Evolutionary conservation across 2,113 vertebrate species (phyloP).

Genomic region (Ranitomeya imitator): DNA sequence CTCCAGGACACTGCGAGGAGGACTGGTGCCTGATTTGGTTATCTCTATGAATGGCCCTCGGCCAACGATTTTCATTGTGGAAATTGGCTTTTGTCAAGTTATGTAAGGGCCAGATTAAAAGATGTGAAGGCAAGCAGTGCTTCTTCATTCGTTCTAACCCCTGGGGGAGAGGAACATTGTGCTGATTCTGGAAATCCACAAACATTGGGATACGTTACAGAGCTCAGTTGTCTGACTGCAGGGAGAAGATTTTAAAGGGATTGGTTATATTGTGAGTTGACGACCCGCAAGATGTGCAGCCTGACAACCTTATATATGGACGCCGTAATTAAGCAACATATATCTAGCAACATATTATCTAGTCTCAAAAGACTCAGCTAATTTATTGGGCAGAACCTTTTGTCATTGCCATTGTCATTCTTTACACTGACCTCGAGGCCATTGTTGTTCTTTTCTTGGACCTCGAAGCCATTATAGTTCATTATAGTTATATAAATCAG

Average conservation of each 20-base stretch:
- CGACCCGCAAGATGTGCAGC: too few species aligned
- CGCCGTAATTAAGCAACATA: too few species aligned
- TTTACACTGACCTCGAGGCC: too few species aligned
- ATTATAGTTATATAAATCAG: too few species aligned
- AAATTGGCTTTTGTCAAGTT: slow-evolving; percentile 14
- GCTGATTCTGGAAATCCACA: neutral
- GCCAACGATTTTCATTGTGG: slow-evolving; percentile 15
- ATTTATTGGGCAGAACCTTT: too few species aligned
- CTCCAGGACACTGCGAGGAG: neutral
- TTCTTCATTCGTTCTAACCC: neutral
- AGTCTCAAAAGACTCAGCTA: too few species aligned
- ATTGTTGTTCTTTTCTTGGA: too few species aligned
- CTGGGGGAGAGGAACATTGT: neutral
- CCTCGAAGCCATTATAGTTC: too few species aligned
- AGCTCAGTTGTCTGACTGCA: neutral
- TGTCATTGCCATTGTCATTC: too few species aligned
- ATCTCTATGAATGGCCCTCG: slow-evolving; percentile 1
- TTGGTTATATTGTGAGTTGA: neutral
- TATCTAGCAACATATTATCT: too few species aligned
- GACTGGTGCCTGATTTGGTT: slow-evolving; percentile 15
- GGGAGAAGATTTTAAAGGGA: slow-evolving; percentile 12
- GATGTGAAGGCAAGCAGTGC: neutral
- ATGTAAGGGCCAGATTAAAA: slow-evolving; percentile 11
- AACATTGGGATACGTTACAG: slow-evolving; percentile 5
- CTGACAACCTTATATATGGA: too few species aligned